Evolutionary conservation across 1,140 invertebrate genomes (phyloP).

Genomic region (Frieseomelitta varia): DNA sequence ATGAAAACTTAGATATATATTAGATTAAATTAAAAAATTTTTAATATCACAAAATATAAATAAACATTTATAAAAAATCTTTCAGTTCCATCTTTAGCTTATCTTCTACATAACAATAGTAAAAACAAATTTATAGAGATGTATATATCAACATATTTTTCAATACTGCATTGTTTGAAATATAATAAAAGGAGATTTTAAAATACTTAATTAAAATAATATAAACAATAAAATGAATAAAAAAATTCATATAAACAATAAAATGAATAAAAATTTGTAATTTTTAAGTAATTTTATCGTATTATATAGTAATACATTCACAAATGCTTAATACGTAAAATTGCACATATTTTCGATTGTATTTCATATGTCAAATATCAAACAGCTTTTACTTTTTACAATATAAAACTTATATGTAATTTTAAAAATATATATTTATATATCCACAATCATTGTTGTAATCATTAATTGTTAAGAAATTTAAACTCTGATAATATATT

Average conservation of each 20-base stretch:
- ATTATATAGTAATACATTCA: conserved; percentile 5
- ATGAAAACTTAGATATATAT: conserved; percentile 6
- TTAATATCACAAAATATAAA: conserved; percentile 4
- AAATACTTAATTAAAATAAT: background rate
- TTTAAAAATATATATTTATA: conserved; percentile 44
- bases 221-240: background rate
- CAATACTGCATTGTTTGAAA: background rate
- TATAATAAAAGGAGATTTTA: background rate
- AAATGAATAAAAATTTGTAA: background rate
- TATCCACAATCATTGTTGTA: conserved; percentile 22
- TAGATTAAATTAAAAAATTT: background rate
- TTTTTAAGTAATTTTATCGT: background rate
- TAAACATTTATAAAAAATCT: conserved; percentile 13
- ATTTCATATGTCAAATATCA: conserved; percentile 17
- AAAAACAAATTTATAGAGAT: background rate
- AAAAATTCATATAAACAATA: background rate
- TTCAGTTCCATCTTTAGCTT: background rate
- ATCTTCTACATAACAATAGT: background rate
- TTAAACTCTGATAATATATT: conserved; percentile 19
- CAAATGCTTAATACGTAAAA: conserved; percentile 2
- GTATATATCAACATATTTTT: background rate
- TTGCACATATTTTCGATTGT: conserved; percentile 10
- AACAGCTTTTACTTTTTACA: conserved; percentile 14
- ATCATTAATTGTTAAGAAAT: background rate
- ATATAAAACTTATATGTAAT: conserved; percentile 34